These are phyloP conservation scores for Cuniculus paca DNA, from an alignment of 2,797 vertebrate species.

Conservation along the genomic window DNA sequence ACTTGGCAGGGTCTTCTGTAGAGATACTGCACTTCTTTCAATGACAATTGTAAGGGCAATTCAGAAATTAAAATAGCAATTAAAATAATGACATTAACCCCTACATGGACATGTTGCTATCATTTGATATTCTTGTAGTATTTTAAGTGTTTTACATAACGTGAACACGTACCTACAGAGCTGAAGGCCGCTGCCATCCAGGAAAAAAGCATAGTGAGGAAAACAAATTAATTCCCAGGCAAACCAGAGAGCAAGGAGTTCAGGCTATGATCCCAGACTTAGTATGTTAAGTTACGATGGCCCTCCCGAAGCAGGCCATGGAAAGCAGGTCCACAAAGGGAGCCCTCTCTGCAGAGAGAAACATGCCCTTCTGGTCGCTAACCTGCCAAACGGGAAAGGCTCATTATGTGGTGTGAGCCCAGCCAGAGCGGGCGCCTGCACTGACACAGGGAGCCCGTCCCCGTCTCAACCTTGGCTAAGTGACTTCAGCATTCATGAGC, in stretches of 20 bases:
- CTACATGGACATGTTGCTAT: neutral
- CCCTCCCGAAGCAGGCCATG: neutral
- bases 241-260: constrained; percentile 28
- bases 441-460: neutral
- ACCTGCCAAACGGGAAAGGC: neutral
- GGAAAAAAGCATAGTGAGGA: neutral
- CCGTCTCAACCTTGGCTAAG: constrained; percentile 52
- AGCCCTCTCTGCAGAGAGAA: neutral
- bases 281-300: neutral
- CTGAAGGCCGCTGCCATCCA: neutral
- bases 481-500: constrained; percentile 47
- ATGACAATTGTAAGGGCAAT: constrained; percentile 32
- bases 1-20: neutral
- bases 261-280: constrained; percentile 40
- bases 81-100: constrained; percentile 52
- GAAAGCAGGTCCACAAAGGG: neutral
- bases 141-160: constrained; percentile 63
- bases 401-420: fast-evolving
- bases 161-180: neutral
- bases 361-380: neutral
- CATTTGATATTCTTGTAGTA: constrained; percentile 43
- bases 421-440: fast-evolving
- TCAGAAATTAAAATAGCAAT: constrained; percentile 63
- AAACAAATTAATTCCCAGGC: constrained; percentile 48
- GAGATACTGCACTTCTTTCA: neutral